Evolutionary conservation across 2,888 invertebrate genomes (phyloP).

Genomic region (Cartodere bifasciata): DNA sequence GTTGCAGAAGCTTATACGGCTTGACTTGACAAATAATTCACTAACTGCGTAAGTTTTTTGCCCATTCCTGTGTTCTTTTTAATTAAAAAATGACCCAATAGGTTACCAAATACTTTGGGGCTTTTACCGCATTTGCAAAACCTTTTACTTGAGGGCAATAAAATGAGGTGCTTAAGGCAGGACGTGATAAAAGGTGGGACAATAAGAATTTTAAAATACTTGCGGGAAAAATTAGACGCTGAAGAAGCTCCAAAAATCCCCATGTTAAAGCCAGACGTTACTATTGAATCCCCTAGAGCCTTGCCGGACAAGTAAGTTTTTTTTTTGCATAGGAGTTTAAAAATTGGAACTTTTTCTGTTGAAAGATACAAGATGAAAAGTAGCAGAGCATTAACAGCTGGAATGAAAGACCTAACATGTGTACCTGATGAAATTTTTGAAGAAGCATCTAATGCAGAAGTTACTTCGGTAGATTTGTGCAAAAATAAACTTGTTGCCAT

Average conservation of each 20-base stretch:
- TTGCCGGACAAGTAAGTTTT: conserved; percentile 28
- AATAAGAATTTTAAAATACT: conserved; percentile 61
- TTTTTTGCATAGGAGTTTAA: not conserved
- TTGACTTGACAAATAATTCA: conserved; percentile 74
- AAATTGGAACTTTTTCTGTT: conserved; percentile 1
- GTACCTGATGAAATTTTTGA: conserved; percentile 62
- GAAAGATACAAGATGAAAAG: conserved; percentile 44
- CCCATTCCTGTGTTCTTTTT: conserved; percentile 1
- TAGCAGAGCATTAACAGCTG: conserved; percentile 45
- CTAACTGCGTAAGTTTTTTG: conserved; percentile 31
- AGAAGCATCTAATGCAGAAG: conserved; percentile 56
- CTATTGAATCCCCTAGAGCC: conserved; percentile 3
- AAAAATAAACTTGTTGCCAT: conserved; percentile 60
- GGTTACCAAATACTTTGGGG: conserved; percentile 55
- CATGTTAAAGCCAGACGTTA: conserved; percentile 12
- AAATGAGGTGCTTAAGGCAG: conserved; percentile 63
- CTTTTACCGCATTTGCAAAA: conserved; percentile 67
- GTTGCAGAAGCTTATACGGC: conserved; percentile 61
- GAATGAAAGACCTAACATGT: conserved; percentile 46
- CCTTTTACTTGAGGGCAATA: conserved; percentile 77
- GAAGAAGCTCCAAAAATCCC: too few species aligned
- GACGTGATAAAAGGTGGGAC: conserved; percentile 83
- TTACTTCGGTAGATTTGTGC: conserved; percentile 66
- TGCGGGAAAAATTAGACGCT: conserved; percentile 46
- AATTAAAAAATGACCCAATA: conserved; percentile 21